Evolutionary conservation across 2,888 invertebrate genomes (phyloP).

Genomic region (Nineta flava): DNA sequence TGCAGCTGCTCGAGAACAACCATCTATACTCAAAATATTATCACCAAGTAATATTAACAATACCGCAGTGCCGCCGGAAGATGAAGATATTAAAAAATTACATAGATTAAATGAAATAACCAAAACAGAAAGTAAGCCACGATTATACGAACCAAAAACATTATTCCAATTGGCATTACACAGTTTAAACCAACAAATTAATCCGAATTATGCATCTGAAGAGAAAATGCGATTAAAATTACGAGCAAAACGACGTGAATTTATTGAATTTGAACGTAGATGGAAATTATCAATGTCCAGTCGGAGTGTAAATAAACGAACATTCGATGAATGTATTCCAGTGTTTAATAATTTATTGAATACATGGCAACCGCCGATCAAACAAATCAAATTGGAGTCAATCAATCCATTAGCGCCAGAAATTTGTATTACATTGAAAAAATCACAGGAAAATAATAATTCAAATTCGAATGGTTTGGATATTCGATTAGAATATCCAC

Average conservation of each 20-base stretch:
- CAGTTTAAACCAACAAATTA: not conserved
- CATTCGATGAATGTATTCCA: not conserved
- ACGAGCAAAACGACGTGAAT: not conserved
- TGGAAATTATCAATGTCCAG: not conserved
- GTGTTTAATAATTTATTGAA: slow-evolving; percentile 2
- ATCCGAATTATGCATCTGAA: not conserved
- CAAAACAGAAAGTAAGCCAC: not conserved
- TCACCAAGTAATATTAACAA: slow-evolving; percentile 1
- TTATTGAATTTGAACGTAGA: not conserved
- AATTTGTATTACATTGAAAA: slow-evolving; percentile 1
- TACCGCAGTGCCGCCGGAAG: not conserved
- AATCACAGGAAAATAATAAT: not conserved
- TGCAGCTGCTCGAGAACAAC: too few species aligned
- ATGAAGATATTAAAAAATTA: not conserved
- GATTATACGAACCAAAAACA: slow-evolving; percentile 1
- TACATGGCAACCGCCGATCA: slow-evolving; percentile 2
- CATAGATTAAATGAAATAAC: not conserved
- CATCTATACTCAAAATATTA: not conserved
- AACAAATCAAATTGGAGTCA: slow-evolving; percentile 6
- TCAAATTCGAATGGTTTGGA: not conserved
- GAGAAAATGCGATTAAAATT: not conserved
- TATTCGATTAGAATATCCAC: not conserved
- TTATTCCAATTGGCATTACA: slow-evolving; percentile 2
- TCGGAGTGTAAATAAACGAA: not conserved
- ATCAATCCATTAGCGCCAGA: not conserved